Conservation (phyloP, 2,888 invertebrate species). For the Meta bourneti region DNA sequence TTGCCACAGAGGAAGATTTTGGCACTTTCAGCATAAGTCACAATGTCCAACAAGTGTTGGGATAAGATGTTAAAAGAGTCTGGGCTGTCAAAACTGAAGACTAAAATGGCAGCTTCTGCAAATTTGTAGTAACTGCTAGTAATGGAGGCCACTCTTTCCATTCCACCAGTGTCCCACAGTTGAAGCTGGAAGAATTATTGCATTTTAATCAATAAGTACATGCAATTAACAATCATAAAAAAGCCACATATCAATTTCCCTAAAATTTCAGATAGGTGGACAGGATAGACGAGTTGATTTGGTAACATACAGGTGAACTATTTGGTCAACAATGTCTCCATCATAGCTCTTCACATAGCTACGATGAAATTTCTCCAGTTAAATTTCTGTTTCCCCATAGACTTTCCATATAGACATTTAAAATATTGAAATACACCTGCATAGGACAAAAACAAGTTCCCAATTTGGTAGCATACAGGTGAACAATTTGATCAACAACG, state of each 20-base stretch:
- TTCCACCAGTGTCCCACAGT: slow-evolving; percentile 97
- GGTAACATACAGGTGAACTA: too few relatives aligned
- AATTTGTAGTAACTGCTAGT: slow-evolving; percentile 97
- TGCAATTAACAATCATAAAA: slow-evolving; percentile 3
- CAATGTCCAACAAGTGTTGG: slow-evolving; percentile 95
- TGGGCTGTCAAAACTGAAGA: slow-evolving; percentile 93
- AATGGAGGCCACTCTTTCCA: slow-evolving; percentile 96
- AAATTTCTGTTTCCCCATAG: too few relatives aligned
- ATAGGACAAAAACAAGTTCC: too few relatives aligned
- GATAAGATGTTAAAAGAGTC: slow-evolving; percentile 95
- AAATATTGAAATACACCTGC: too few relatives aligned
- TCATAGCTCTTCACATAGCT: too few relatives aligned
- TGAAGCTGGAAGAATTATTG: slow-evolving; percentile 86
- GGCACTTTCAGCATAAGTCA: slow-evolving; percentile 95
- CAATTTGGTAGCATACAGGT: too few relatives aligned
- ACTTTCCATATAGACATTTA: too few relatives aligned
- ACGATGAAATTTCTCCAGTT: too few relatives aligned
- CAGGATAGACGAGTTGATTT: too few relatives aligned
- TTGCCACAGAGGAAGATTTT: slow-evolving; percentile 97
- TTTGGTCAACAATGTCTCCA: too few relatives aligned
- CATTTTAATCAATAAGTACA: not conserved
- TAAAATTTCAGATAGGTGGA: not conserved
- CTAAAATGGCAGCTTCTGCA: slow-evolving; percentile 95
- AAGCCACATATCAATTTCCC: not conserved
- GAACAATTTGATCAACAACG: too few relatives aligned